Percentiles rank a stretch among this genome's conserved stretches.
Evolutionary conservation across 2,797 vertebrate species (phyloP).

Genomic region (Brotula barbata): DNA sequence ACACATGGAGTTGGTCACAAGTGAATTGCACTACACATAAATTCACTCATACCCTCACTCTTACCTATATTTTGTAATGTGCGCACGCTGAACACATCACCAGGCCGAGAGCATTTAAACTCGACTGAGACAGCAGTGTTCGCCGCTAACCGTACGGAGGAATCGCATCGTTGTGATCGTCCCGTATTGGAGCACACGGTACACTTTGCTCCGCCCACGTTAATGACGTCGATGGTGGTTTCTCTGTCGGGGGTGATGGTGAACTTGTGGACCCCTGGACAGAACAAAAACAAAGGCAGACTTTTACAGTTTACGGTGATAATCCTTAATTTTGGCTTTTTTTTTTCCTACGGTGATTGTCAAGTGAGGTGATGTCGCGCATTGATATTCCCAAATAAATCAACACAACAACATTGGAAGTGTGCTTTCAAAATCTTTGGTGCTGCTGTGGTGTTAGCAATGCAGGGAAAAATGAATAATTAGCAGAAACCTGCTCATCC

Average conservation of each 20-base stretch:
- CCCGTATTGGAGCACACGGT: constrained; percentile 51
- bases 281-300: not conserved
- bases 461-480: too few relatives aligned
- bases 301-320: too few relatives aligned
- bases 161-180: constrained; percentile 5
- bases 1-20: not conserved
- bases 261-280: constrained; percentile 46
- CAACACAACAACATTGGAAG: too few relatives aligned
- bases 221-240: constrained; percentile 54
- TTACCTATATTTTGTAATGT: constrained; percentile 66
- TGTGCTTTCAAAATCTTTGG: too few relatives aligned
- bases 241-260: constrained; percentile 43
- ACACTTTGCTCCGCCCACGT: constrained; percentile 48
- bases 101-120: constrained; percentile 66
- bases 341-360: too few relatives aligned
- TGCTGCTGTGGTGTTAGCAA: too few relatives aligned
- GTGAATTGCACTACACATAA: not conserved
- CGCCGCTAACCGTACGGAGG: constrained; percentile 27
- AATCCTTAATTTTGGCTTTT: too few relatives aligned
- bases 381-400: too few relatives aligned
- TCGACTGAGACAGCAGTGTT: constrained; percentile 25
- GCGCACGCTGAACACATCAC: constrained; percentile 68
- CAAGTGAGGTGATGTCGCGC: too few relatives aligned
- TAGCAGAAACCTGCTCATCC: too few relatives aligned
- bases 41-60: constrained; percentile 36